These are phyloP conservation scores for Hydrozoanthus gracilis DNA, from an alignment of 92 coral and sea anemone species.

Conservation along the genomic window DNA sequence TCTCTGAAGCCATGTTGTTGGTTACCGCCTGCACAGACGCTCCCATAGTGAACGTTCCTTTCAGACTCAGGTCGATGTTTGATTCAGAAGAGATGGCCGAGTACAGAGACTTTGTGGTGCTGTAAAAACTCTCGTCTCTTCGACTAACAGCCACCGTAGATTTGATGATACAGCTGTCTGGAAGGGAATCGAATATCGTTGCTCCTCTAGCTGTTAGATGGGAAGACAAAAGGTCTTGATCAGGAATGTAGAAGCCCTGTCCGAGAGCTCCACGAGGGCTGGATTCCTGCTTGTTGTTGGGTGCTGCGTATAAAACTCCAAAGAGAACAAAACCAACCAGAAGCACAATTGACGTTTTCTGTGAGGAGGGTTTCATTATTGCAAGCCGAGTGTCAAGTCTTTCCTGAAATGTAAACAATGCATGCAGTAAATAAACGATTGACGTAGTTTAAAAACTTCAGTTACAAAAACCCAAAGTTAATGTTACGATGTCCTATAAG, in stretches of 20 bases:
- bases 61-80: conserved; percentile 16
- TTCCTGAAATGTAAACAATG: too few species aligned
- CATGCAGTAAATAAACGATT: too few species aligned
- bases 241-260: conserved; percentile 59
- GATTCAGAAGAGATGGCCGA: conserved; percentile 34
- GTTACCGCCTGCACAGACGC: conserved; percentile 34
- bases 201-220: conserved; percentile 58
- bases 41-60: conserved; percentile 51
- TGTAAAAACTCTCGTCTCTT: conserved; percentile 23
- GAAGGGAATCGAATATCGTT: conserved; percentile 34
- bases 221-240: conserved; percentile 53
- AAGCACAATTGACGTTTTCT: background rate
- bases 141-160: background rate
- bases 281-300: background rate
- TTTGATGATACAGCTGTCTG: conserved; percentile 1
- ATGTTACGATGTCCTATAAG: too few species aligned
- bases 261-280: conserved; percentile 49
- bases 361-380: too few species aligned
- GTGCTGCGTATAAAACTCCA: background rate
- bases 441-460: too few species aligned
- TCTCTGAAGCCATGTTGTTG: background rate
- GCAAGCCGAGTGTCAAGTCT: too few species aligned
- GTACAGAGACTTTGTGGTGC: conserved; percentile 10
- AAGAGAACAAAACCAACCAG: background rate
- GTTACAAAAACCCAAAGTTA: too few species aligned